A percentile compares a stretch with the other conserved stretches of the same genome.
Evolutionary conservation across 2,113 vertebrate species (phyloP).

Genomic region (Podarcis cretensis): DNA sequence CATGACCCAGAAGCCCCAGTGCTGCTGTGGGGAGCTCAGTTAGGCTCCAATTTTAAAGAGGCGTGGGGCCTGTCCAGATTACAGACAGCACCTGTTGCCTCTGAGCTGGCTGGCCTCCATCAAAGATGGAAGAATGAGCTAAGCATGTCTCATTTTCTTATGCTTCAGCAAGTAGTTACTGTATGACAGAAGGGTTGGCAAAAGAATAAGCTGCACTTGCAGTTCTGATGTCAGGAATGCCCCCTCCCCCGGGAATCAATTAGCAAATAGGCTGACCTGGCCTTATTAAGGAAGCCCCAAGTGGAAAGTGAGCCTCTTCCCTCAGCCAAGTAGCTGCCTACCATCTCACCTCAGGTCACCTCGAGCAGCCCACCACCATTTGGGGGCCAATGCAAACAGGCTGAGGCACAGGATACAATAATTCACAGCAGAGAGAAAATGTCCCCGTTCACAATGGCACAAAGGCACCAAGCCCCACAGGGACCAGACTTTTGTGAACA

Average conservation of each 20-base stretch:
- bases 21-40: neutral
- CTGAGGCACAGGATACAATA: neutral
- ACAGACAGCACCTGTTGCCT: neutral
- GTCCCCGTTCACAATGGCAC: too few relatives aligned
- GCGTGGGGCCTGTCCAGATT: neutral
- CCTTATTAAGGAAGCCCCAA: neutral
- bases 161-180: neutral
- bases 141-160: neutral
- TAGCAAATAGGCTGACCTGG: neutral
- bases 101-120: neutral
- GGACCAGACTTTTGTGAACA: neutral
- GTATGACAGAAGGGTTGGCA: neutral
- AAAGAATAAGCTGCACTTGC: neutral
- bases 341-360: neutral
- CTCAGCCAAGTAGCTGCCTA: neutral
- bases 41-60: neutral
- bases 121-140: neutral
- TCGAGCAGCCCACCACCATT: neutral
- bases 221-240: neutral
- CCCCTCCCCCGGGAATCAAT: constrained; percentile 1
- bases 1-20: too few relatives aligned
- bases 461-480: too few relatives aligned
- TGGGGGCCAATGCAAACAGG: neutral
- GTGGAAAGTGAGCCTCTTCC: neutral
- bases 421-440: neutral